phyloP scores from a whole-genome alignment of 2,797 vertebrate genomes.

The Melanotaenia pygmaea region DNA sequence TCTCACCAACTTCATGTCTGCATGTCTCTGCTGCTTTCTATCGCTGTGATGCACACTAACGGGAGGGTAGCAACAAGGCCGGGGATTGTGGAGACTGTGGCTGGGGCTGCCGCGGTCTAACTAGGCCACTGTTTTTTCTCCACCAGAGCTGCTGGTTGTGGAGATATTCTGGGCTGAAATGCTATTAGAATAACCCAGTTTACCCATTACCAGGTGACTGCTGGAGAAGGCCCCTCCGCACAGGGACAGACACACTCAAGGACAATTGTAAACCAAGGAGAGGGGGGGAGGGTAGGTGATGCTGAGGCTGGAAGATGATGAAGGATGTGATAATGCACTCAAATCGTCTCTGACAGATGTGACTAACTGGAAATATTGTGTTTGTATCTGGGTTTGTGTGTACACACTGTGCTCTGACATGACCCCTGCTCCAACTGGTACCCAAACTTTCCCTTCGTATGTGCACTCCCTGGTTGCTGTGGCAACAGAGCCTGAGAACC shows the following conservation, averaged over 20 bases:
- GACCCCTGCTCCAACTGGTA: constrained; percentile 54
- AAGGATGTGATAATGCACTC: constrained; percentile 15
- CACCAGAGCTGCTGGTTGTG: constrained; percentile 48
- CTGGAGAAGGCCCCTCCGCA: constrained; percentile 60
- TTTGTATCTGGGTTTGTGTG: background rate
- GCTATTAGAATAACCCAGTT: constrained; percentile 84
- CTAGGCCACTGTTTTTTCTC: constrained; percentile 68
- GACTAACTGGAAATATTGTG: background rate
- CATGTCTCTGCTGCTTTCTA: constrained; percentile 44
- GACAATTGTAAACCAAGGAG: constrained; percentile 48
- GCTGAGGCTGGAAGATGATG: constrained; percentile 36
- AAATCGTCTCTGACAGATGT: constrained; percentile 7
- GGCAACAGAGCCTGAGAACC: constrained; percentile 70
- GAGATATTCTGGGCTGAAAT: constrained; percentile 76
- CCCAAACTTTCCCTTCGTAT: constrained; percentile 46
- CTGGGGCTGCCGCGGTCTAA: constrained; percentile 51
- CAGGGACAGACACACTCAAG: constrained; percentile 63
- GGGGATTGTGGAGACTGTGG: constrained; percentile 55
- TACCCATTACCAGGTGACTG: constrained; percentile 79
- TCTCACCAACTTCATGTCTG: constrained; percentile 58
- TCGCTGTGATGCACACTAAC: constrained; percentile 48
- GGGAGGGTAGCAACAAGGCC: constrained; percentile 57
- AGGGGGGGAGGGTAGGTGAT: constrained; percentile 5
- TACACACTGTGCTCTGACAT: constrained; percentile 6
- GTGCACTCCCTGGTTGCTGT: constrained; percentile 53